phyloP scores from a whole-genome alignment of 2,113 vertebrate species.

The Oxygymnocypris stewartii region DNA sequence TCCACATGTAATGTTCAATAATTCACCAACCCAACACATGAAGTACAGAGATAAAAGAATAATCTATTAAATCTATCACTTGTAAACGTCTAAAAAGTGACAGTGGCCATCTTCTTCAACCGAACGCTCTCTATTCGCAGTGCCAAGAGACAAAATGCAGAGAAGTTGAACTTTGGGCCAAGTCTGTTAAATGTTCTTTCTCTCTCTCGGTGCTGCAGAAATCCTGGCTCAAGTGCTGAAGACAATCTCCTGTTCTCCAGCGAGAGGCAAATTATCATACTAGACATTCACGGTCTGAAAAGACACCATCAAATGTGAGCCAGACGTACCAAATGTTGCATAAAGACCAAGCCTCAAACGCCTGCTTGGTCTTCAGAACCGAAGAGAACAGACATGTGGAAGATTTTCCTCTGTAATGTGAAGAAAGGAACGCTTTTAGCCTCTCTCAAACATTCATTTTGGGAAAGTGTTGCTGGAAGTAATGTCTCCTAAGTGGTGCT shows the following conservation, averaged over 20 bases:
- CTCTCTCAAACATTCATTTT: neutral
- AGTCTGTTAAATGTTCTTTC: slow-evolving; percentile 43
- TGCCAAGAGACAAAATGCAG: neutral
- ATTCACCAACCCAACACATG: neutral
- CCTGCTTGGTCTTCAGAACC: slow-evolving; percentile 3
- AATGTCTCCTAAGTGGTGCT: slow-evolving; percentile 10
- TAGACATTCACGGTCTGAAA: slow-evolving; percentile 24
- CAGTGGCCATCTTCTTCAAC: neutral
- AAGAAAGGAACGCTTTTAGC: slow-evolving; percentile 35
- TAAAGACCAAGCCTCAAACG: slow-evolving; percentile 4
- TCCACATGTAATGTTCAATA: neutral
- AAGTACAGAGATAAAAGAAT: neutral
- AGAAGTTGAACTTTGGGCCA: slow-evolving; percentile 26
- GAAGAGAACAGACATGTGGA: neutral
- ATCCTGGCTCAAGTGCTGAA: slow-evolving; percentile 34
- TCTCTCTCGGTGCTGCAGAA: neutral
- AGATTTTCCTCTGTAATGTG: neutral
- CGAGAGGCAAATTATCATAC: slow-evolving; percentile 33
- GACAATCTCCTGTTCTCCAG: slow-evolving; percentile 32
- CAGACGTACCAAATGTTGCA: neutral
- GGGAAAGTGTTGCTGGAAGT: neutral
- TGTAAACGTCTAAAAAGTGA: neutral
- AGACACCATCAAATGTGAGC: slow-evolving; percentile 39
- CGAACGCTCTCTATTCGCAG: neutral
- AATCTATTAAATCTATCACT: neutral